Evolutionary conservation across 2,888 invertebrate genomes (phyloP), one percentile per base, ranked within the genome.

Genomic region (Malthinus flaveolus): DNA sequence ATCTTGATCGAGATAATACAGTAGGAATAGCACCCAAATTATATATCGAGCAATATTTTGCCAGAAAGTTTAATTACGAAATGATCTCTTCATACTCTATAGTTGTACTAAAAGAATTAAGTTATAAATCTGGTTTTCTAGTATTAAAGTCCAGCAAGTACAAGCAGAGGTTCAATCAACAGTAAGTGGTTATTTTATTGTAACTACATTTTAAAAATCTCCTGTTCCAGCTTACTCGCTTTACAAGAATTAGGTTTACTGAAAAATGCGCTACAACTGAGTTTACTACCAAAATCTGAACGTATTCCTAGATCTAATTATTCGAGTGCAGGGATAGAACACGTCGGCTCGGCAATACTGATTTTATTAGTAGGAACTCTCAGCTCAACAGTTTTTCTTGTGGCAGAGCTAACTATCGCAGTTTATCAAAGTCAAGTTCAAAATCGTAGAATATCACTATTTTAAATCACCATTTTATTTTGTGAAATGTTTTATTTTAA

Each of bases 281-380:
- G 59, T 32, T 55, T 64, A 12, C 46, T 64, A 6, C 53, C 42
- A 23, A 32, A 44, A 15, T 44, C 48, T 36, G 51, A 10, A 6
- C 59, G 58, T 32, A 54, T 59, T 11, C 42, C 48, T 10, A 58
- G 63, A 10, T 62, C 70, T 8, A 69, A 67, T 23, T 75, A 75
- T 60, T 74, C 74, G 4, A 74, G 73, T 63, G 74, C 74, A 9
- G 68, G 71, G 32, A 56, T 69, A 32, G 70, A 71, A 59, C 73
- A 75, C 62, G 72, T 75, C 1, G 65, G 66, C 42, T 74, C 73
- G 9, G 73, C 74, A 8, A 63, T 72, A 31, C 46, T 72, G 3
- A 61, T 75, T 9, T 62, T 74, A 23, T 47, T 67, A 32, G 65
- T 62, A 15, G 74, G 73, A 7, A 57, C 68, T 23, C 52, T 66